Evolutionary conservation across 2,888 invertebrate species (phyloP).

Genomic region (Cabera pusaria): DNA sequence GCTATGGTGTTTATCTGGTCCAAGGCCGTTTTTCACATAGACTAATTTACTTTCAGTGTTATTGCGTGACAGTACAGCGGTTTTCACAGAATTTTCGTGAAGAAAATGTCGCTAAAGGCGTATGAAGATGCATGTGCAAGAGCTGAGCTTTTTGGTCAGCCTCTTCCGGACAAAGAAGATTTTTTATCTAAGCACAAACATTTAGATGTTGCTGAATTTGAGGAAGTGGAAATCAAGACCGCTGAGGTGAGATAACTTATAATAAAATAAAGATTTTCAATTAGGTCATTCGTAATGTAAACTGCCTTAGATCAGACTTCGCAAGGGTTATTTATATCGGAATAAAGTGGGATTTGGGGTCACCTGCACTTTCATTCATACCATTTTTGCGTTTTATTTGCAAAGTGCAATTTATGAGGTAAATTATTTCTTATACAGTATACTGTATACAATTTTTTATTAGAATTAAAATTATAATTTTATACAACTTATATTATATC

Average conservation of each 20-base stretch:
- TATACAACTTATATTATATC: too few species aligned
- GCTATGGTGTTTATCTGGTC: constrained; percentile 31
- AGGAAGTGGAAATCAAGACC: constrained; percentile 75
- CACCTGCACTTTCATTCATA: too few species aligned
- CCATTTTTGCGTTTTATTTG: too few species aligned
- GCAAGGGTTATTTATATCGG: too few species aligned
- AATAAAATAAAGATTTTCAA: too few species aligned
- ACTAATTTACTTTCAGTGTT: constrained; percentile 20
- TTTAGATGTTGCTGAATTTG: constrained; percentile 77
- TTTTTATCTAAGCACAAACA: constrained; percentile 84
- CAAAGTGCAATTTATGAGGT: too few species aligned
- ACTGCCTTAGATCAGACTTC: too few species aligned
- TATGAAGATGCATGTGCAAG: constrained; percentile 91
- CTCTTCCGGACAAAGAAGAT: constrained; percentile 86
- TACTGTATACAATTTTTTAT: too few species aligned
- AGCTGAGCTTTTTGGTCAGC: constrained; percentile 89
- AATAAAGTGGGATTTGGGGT: too few species aligned
- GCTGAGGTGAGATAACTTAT: constrained; percentile 54
- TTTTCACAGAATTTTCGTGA: constrained; percentile 8
- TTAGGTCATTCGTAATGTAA: too few species aligned
- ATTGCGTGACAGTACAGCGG: constrained; percentile 11
- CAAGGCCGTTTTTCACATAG: constrained; percentile 35
- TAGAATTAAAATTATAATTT: too few species aligned
- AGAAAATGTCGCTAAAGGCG: constrained; percentile 84
- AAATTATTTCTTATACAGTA: too few species aligned